Conservation (phyloP, 2,797 vertebrate genomes). For the Oreochromis mossambicus region DNA sequence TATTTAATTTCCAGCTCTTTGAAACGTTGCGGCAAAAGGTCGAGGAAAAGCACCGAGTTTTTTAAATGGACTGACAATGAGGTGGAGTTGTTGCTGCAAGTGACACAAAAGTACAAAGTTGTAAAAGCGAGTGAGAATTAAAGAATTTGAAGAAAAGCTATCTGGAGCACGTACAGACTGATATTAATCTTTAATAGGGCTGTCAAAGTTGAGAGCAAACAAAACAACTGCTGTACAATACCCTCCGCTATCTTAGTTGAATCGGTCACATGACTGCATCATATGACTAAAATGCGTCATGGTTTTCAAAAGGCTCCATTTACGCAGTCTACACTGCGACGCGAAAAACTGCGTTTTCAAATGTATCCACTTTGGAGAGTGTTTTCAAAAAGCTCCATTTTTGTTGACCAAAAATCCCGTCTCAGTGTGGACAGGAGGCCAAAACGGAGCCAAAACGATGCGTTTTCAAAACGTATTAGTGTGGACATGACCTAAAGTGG, state of each 20-base stretch:
- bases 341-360: background rate
- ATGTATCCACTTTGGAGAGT: background rate
- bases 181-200: background rate
- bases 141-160: background rate
- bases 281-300: background rate
- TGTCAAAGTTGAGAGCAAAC: background rate
- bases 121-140: background rate
- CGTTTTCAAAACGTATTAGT: background rate
- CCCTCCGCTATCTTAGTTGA: background rate
- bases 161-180: background rate
- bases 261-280: background rate
- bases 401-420: background rate
- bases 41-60: background rate
- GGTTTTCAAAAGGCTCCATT: background rate
- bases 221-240: background rate
- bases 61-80: background rate
- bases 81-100: background rate
- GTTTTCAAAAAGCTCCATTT: background rate
- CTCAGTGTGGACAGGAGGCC: background rate
- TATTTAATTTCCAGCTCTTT: background rate
- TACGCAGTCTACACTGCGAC: background rate
- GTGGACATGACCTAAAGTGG: background rate
- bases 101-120: background rate
- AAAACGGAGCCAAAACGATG: background rate
- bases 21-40: rapidly evolving